A percentile compares a stretch with the other conserved stretches of the same genome.
Conservation (phyloP, 2,797 vertebrate genomes). For the Argya squamiceps region DNA sequence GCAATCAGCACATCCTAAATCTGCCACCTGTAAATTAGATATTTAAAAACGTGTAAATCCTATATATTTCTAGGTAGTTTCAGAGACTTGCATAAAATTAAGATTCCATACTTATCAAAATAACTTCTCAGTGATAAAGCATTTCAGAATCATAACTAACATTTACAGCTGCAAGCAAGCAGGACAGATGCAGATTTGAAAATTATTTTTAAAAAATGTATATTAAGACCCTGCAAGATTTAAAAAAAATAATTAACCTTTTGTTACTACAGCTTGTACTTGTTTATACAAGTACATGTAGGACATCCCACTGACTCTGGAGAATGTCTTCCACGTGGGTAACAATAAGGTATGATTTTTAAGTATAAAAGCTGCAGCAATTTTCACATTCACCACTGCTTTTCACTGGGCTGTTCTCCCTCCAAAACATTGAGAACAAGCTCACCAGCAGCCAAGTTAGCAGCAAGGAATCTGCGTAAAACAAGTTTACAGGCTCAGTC, state of each 20-base stretch:
- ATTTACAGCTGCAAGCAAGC: neutral
- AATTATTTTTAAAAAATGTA: neutral
- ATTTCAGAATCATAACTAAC: neutral
- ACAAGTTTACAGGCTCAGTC: neutral
- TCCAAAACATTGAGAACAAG: neutral
- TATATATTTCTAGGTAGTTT: neutral
- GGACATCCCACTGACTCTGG: neutral
- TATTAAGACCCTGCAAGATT: neutral
- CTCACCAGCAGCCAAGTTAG: neutral
- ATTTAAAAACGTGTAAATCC: neutral
- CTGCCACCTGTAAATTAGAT: constrained; percentile 83
- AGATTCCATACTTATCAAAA: neutral
- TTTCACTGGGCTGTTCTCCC: neutral
- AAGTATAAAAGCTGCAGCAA: neutral
- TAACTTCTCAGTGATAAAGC: neutral
- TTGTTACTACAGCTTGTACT: neutral
- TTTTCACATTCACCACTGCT: neutral
- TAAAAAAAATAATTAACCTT: neutral
- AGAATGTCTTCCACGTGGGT: neutral
- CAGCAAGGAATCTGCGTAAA: neutral
- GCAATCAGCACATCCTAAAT: constrained; percentile 89
- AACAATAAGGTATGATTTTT: neutral
- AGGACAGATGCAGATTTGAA: neutral
- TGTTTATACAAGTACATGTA: neutral
- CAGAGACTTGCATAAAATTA: neutral